A percentile compares a stretch with the other conserved stretches of the same genome.
These are phyloP conservation scores for Baccha elongata DNA, from an alignment of 2,888 invertebrate genomes.

Conservation along the genomic window DNA sequence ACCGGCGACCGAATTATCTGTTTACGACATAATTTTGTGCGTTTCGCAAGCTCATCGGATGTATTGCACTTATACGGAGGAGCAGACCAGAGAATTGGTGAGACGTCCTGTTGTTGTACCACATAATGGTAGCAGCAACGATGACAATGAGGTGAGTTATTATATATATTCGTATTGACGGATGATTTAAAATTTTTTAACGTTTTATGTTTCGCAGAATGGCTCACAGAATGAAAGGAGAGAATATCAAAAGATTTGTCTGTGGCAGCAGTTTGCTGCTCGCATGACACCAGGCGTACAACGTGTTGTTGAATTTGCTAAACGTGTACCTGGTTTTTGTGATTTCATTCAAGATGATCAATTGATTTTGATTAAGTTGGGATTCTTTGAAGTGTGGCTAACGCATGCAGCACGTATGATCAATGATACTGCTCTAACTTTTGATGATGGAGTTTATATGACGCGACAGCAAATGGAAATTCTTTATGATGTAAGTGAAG, in stretches of 20 bases:
- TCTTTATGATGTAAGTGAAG: conserved; percentile 91
- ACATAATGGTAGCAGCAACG: conserved; percentile 81
- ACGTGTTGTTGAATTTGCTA: conserved; percentile 97
- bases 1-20: conserved; percentile 84
- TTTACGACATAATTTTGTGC: conserved; percentile 91
- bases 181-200: neutral
- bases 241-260: conserved; percentile 89
- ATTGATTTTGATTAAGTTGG: conserved; percentile 96
- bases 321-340: conserved; percentile 95
- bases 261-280: conserved; percentile 94
- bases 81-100: conserved; percentile 88
- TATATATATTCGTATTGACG: neutral
- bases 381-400: conserved; percentile 98
- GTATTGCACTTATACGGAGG: conserved; percentile 94
- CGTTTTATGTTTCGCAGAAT: conserved; percentile 78
- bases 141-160: conserved; percentile 68
- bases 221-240: conserved; percentile 86
- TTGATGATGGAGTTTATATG: conserved; percentile 94
- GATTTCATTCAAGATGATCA: conserved; percentile 97
- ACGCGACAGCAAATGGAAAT: conserved; percentile 91
- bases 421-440: conserved; percentile 89
- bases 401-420: conserved; percentile 92
- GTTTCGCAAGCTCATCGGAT: conserved; percentile 93
- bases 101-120: conserved; percentile 88
- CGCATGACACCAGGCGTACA: conserved; percentile 95